Conservation (phyloP, 2,113 vertebrate species). For the Tetrao urogallus region DNA sequence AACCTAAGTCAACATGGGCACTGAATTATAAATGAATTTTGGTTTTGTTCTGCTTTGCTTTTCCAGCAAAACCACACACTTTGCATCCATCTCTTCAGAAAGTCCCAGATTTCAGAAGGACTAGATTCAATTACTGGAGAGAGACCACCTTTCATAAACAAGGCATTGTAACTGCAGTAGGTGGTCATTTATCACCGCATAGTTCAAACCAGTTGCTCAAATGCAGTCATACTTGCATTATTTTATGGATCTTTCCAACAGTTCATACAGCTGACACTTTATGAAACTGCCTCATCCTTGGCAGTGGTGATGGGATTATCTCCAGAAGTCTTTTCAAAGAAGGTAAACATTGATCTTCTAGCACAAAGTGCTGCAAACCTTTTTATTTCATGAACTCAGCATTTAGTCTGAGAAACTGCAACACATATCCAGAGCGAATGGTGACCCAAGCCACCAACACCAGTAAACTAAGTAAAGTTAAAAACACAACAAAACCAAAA, state of each 20-base stretch:
- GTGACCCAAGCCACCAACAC: not conserved
- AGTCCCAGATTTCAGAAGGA: not conserved
- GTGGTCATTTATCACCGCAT: not conserved
- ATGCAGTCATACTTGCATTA: not conserved
- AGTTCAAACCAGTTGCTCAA: not conserved
- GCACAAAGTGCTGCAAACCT: not conserved
- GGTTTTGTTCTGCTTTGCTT: not conserved
- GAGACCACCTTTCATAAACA: not conserved
- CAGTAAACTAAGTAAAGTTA: not conserved
- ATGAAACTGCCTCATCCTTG: not conserved
- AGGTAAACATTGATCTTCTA: not conserved
- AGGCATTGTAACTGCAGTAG: not conserved
- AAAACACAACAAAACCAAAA: not conserved
- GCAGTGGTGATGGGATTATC: not conserved
- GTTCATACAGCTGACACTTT: not conserved
- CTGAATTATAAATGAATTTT: rapidly evolving
- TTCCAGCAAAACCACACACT: not conserved
- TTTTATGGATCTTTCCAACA: too few relatives aligned
- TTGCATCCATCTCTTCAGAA: not conserved
- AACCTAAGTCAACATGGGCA: not conserved
- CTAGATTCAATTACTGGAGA: not conserved
- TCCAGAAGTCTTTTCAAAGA: not conserved
- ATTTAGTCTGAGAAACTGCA: not conserved
- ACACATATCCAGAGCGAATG: not conserved
- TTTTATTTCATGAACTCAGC: not conserved